Percentiles rank a stretch among this genome's conserved stretches.
Evolutionary conservation across 2,888 invertebrate genomes (phyloP).

Genomic region (Electrophaes corylata): DNA sequence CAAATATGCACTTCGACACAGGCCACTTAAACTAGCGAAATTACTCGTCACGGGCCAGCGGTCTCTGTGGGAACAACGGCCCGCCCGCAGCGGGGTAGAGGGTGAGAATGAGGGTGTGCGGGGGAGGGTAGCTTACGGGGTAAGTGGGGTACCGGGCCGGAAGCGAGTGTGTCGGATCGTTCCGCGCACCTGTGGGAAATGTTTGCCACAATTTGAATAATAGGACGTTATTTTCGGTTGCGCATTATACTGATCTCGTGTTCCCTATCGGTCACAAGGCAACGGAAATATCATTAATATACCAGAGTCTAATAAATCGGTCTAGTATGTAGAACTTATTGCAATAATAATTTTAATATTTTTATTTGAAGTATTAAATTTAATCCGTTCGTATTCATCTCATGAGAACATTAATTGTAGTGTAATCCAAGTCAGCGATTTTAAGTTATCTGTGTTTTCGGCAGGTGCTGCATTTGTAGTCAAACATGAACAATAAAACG

Average conservation of each 20-base stretch:
- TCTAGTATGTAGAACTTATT: too few relatives aligned
- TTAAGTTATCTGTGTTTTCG: slow-evolving; percentile 38
- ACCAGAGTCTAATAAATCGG: too few relatives aligned
- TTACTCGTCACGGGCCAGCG: slow-evolving; percentile 67
- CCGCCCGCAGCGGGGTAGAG: slow-evolving; percentile 44
- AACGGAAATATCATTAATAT: neutral
- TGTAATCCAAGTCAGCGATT: slow-evolving; percentile 44
- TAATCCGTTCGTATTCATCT: slow-evolving; percentile 37
- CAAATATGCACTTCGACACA: slow-evolving; percentile 49
- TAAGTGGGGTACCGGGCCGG: slow-evolving; percentile 76
- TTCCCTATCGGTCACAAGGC: neutral
- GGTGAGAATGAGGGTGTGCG: slow-evolving; percentile 46
- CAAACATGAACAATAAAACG: slow-evolving; percentile 57
- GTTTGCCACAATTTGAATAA: slow-evolving; percentile 67
- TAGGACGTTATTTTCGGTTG: slow-evolving; percentile 34
- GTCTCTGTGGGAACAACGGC: slow-evolving; percentile 73
- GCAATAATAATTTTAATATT: too few relatives aligned
- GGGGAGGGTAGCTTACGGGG: slow-evolving; percentile 51
- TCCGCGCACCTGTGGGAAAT: slow-evolving; percentile 78
- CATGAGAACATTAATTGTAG: slow-evolving; percentile 10
- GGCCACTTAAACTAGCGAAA: slow-evolving; percentile 66
- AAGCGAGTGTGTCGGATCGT: slow-evolving; percentile 75
- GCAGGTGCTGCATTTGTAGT: slow-evolving; percentile 57
- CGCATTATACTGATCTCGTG: neutral
- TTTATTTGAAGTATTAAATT: neutral